phyloP scores from a whole-genome alignment of 2,888 invertebrate species.

The Acanthosepion esculentum region DNA sequence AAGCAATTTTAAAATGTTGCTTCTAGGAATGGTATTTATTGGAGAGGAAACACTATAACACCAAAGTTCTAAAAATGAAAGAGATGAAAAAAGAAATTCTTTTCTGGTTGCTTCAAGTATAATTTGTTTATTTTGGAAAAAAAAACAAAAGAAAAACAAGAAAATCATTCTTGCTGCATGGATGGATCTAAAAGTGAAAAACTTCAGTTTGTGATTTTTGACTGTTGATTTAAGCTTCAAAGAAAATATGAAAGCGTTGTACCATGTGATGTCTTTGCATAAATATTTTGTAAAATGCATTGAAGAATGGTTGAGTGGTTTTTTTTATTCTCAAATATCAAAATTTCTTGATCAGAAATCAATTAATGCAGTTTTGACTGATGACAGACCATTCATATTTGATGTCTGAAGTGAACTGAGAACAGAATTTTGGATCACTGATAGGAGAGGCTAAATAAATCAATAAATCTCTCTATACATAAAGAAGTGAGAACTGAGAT shows the following conservation, averaged over 20 bases:
- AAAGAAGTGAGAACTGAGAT: too few relatives aligned
- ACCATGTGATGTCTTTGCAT: not conserved
- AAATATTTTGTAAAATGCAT: slow-evolving; percentile 5
- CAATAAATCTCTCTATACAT: too few relatives aligned
- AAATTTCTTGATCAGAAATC: not conserved
- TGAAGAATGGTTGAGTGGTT: not conserved
- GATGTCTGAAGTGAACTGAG: not conserved
- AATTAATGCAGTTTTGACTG: not conserved
- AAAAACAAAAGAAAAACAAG: not conserved
- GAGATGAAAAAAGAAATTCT: not conserved
- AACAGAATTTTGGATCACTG: not conserved
- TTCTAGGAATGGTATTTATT: too few relatives aligned
- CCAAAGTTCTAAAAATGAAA: too few relatives aligned
- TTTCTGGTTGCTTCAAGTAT: not conserved
- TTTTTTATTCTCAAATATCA: not conserved
- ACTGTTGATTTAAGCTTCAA: not conserved
- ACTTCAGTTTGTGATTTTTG: not conserved
- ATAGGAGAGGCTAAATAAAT: too few relatives aligned
- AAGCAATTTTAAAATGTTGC: too few relatives aligned
- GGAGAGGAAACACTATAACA: too few relatives aligned
- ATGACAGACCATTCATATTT: not conserved
- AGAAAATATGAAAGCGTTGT: not conserved
- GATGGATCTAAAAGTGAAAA: not conserved
- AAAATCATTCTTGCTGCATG: not conserved
- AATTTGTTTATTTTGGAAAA: slow-evolving; percentile 1